phyloP scores from a whole-genome alignment of 2,113 vertebrate species.

The Pycnonotus jocosus region DNA sequence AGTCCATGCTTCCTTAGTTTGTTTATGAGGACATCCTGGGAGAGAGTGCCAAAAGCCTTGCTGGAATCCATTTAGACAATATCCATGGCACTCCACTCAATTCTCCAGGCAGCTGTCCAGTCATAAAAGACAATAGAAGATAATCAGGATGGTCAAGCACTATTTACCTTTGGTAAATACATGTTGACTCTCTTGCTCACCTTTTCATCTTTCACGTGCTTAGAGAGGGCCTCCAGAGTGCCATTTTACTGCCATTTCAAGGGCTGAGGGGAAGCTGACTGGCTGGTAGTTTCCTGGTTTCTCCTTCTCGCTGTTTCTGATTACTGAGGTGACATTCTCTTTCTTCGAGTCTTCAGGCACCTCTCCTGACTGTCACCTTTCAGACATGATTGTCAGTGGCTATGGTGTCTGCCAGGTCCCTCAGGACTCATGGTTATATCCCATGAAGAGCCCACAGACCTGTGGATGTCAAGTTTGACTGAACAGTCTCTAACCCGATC shows the following conservation, averaged over 20 bases:
- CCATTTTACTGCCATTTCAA: background rate
- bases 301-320: background rate
- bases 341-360: background rate
- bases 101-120: background rate
- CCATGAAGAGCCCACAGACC: background rate
- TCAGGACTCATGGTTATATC: background rate
- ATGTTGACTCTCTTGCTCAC: background rate
- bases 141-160: background rate
- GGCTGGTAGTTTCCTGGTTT: background rate
- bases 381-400: background rate
- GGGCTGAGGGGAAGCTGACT: background rate
- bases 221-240: background rate
- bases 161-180: background rate
- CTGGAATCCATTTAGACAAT: background rate
- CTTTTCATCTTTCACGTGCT: background rate
- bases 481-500: background rate
- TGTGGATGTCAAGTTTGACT: background rate
- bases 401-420: background rate
- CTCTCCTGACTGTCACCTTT: background rate
- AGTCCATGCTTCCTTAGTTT: background rate
- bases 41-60: background rate
- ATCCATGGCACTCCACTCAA: background rate
- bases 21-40: background rate
- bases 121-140: background rate
- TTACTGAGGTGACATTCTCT: background rate